Evolutionary conservation across 2,113 vertebrate species (phyloP).

Genomic region (Clupea harengus): DNA sequence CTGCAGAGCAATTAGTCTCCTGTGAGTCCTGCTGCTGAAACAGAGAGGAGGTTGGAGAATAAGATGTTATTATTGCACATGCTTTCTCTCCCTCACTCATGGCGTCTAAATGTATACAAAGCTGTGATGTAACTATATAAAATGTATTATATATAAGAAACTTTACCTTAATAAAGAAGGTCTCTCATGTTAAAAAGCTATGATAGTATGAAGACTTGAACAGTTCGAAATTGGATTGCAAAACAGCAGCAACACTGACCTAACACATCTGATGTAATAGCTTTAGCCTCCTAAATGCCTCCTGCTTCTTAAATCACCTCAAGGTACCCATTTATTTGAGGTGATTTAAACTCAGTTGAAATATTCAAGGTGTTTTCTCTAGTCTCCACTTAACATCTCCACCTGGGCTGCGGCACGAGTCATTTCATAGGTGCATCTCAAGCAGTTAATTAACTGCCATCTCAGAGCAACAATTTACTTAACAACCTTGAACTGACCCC

Average conservation of each 20-base stretch:
- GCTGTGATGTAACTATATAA: background rate
- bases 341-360: background rate
- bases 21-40: background rate
- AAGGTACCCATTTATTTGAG: background rate
- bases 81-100: background rate
- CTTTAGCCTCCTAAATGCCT: background rate
- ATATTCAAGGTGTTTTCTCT: background rate
- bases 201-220: background rate
- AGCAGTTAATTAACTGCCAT: background rate
- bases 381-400: conserved; percentile 4
- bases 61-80: background rate
- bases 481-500: background rate
- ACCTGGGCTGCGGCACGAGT: background rate
- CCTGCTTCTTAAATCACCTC: background rate
- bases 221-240: background rate
- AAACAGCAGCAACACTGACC: background rate
- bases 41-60: background rate
- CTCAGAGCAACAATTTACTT: background rate
- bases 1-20: background rate
- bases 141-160: background rate
- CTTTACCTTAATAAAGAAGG: background rate
- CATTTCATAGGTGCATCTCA: background rate
- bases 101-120: background rate
- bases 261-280: background rate
- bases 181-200: background rate